A percentile compares a stretch with the other conserved stretches of the same genome.
phyloP scores from a whole-genome alignment of 2,113 vertebrate species.

The Mus spicilegus region DNA sequence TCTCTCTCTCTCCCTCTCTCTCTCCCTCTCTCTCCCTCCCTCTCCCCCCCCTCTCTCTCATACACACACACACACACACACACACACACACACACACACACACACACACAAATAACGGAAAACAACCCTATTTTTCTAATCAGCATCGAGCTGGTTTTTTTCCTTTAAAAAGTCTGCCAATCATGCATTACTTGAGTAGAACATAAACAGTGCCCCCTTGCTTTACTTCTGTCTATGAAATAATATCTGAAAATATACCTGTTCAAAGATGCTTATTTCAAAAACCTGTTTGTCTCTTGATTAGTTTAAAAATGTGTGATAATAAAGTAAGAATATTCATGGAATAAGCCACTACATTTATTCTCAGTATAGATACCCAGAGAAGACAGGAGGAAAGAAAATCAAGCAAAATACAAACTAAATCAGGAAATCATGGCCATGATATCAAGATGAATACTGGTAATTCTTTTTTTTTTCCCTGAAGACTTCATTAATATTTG shows the following conservation, averaged over 20 bases:
- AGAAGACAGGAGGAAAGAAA: background rate
- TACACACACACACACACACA: no score
- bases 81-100: background rate
- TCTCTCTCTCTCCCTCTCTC: no score
- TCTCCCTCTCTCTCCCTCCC: no score
- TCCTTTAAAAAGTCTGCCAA: background rate
- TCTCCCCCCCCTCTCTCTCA: background rate
- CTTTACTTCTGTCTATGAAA: background rate
- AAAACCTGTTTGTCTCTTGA: background rate
- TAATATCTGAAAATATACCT: slow-evolving; percentile 14
- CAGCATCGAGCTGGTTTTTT: background rate
- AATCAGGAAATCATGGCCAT: background rate
- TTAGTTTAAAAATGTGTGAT: slow-evolving; percentile 5
- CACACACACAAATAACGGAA: background rate
- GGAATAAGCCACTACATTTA: background rate
- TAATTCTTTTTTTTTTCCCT: slow-evolving; percentile 35
- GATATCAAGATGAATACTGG: background rate
- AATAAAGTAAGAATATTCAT: slow-evolving; percentile 17
- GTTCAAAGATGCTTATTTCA: background rate
- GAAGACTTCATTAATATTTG: slow-evolving; percentile 45
- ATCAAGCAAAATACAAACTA: slow-evolving; percentile 10
- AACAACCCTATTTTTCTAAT: background rate
- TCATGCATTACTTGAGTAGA: background rate
- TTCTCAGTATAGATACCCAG: slow-evolving; percentile 16
- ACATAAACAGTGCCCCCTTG: background rate